Evolutionary conservation across 2,888 invertebrate genomes (phyloP), one percentile per base, ranked within the genome.

Genomic region (Rhagonycha fulva): DNA sequence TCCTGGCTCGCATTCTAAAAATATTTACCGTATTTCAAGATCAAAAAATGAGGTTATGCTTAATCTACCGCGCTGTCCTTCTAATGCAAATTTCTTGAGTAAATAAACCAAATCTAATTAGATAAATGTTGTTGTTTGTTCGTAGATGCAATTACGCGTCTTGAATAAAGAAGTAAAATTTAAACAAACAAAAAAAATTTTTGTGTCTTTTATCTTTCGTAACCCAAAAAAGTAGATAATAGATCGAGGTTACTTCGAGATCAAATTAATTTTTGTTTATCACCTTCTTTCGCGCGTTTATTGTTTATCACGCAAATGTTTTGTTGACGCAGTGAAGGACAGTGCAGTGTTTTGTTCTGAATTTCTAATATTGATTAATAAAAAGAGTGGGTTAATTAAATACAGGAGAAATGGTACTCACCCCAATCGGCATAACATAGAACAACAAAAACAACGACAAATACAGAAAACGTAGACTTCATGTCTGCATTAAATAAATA

Each of bases 401-500:
- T 26, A 66, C 14, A 12, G 9, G 23, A 66, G 26, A 23, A 24
- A 3, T 24, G 26, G 23, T 66, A 68, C 74, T 76, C 66, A 76
- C 76, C 76, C 68, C 74, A 76, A 71, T 76, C 74, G 3, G 69
- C 70, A 4, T n/a, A 24, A 63, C 67, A 74, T 19, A 71, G 10
- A 26, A 63, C 62, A 28, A 14, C 62, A 24, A 68, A 23, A 62
- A 68, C 19, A 62, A 68, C 63, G 68, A 32, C 71, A 68, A 71
- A 67, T 47, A 67, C 69, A 63, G 32, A 74, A 66, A 14, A 9
- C 19, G 66, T 68, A 68, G 62, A 68, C 74, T 67, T 76, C 76
- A 76, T 76, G 66, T 76, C 74, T 68, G 62, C 32, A 71, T 14
- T 74, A 30, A 68, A 69, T 74, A 63, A 74, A 76, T 71, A 71